Base-by-base conservation (phyloP, 2,888 invertebrate genomes). In the Lissocephala sabroskyi region DNA sequence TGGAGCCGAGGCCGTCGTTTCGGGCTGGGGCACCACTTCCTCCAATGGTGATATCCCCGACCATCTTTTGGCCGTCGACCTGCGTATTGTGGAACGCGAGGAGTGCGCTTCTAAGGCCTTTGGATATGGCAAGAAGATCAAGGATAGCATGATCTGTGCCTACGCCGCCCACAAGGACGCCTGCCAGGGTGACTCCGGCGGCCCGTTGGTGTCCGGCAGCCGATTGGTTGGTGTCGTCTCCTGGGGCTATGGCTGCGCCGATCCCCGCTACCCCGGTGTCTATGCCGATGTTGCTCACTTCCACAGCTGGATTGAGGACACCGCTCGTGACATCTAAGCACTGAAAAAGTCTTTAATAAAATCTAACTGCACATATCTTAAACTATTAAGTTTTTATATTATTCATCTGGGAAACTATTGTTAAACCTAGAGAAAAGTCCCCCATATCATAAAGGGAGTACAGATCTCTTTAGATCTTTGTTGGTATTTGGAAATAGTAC, bases 241-340 rank as follows among this genome's bases (percentile, higher is more conserved):
- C 5, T 85, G 84, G 84, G 85, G 85, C 2, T 59, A 80, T 54
- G 84, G 84, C 10, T 85, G 85, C 49, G 85, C 81, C 2, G 42
- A 51, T 4, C 76, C 79, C 4, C 77, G 73, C 50, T 85, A 74
- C 46, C 85, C 85, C 0, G 85, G 85, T 9, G 81, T 85, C 6
- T 85, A 84, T 60, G 81, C 84, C 9, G 65, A 82, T 49, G 79
- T 85, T 1, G 77, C 65, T 14, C 28, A 58, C 26, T 57, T 59
- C 45, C 58, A 56, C 29, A 13, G 35, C n/a, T 66, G 65, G 58
- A 55, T 60, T 41, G 60, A 55, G 39, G 18, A n/a, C 3, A 64
- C 55, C 23, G 62, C 57, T 28, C 11, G 14, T 1, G 55, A 65
- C 2, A 13, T 70, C n/a, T 43, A 33, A 33, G 16, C 10, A 35